phyloP scores from a whole-genome alignment of 2,888 invertebrate genomes.

The Idaea dimidiata region DNA sequence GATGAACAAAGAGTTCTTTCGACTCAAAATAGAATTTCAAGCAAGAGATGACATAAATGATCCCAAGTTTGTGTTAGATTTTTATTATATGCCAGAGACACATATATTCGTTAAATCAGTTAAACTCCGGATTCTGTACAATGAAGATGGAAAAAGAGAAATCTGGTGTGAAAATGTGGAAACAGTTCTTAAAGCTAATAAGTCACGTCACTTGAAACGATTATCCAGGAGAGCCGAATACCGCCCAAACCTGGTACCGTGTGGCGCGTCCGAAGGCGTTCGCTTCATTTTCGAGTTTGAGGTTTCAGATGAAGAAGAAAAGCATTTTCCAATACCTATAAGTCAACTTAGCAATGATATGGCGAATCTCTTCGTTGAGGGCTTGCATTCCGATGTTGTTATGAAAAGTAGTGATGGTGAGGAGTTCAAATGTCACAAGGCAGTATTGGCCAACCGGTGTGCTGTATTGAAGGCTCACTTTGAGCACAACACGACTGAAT shows the following conservation, averaged over 20 bases:
- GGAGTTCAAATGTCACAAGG: slow-evolving; percentile 8
- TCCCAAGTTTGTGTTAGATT: neutral
- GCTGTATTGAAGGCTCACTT: slow-evolving; percentile 11
- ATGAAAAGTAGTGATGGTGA: slow-evolving; percentile 8
- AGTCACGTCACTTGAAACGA: neutral
- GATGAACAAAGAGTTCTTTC: neutral
- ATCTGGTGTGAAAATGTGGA: too few species aligned
- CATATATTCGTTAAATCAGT: neutral
- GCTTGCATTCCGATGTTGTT: slow-evolving; percentile 5
- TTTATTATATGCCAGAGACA: neutral
- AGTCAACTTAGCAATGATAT: neutral
- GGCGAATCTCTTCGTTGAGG: neutral
- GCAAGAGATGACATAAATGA: neutral
- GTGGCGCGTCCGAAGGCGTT: neutral
- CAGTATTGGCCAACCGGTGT: slow-evolving; percentile 3
- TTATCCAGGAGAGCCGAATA: neutral
- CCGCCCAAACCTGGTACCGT: too few species aligned
- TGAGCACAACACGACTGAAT: slow-evolving; percentile 3
- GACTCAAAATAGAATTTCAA: neutral
- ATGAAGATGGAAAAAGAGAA: too few species aligned
- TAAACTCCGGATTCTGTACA: neutral
- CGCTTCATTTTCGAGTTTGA: neutral
- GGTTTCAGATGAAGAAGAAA: neutral
- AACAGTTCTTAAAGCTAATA: neutral
- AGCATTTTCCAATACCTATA: neutral